Percentiles rank a stretch among this genome's conserved stretches.
These are phyloP conservation scores for Carduelis carduelis DNA, from an alignment of 2,797 vertebrate species.

Conservation along the genomic window DNA sequence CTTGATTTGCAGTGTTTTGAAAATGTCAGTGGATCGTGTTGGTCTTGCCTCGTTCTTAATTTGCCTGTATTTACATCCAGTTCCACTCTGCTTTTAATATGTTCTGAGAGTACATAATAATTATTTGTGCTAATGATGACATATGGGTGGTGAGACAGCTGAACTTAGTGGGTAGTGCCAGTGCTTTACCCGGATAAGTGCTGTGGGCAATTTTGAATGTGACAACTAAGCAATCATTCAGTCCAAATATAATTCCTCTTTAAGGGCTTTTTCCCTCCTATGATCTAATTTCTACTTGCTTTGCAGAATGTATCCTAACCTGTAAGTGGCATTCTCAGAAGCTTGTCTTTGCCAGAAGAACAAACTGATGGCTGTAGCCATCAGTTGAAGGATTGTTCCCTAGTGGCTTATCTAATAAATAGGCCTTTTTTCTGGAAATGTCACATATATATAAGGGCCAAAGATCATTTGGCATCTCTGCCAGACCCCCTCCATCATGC, in stretches of 20 bases:
- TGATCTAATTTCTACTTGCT: background rate
- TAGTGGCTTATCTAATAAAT: constrained; percentile 36
- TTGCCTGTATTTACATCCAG: background rate
- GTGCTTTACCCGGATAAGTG: background rate
- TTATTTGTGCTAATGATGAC: background rate
- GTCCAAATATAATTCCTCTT: background rate
- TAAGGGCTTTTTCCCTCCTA: background rate
- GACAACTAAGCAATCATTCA: background rate
- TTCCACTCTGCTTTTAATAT: background rate
- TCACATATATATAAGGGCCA: constrained; percentile 50
- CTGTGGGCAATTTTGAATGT: background rate
- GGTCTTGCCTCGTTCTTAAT: background rate
- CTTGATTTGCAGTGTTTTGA: background rate
- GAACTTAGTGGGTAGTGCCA: background rate
- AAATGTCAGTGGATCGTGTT: background rate
- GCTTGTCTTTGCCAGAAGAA: background rate
- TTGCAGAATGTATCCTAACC: background rate
- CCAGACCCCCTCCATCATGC: constrained; percentile 39
- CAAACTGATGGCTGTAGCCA: background rate
- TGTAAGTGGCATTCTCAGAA: background rate
- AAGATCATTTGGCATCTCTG: constrained; percentile 12
- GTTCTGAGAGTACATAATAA: background rate
- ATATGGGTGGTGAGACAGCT: background rate
- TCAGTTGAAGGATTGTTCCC: constrained; percentile 28
- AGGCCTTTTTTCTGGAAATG: constrained; percentile 46